Base-by-base conservation (phyloP, 2,797 vertebrate genomes). In the Leptodactylus fallax region DNA sequence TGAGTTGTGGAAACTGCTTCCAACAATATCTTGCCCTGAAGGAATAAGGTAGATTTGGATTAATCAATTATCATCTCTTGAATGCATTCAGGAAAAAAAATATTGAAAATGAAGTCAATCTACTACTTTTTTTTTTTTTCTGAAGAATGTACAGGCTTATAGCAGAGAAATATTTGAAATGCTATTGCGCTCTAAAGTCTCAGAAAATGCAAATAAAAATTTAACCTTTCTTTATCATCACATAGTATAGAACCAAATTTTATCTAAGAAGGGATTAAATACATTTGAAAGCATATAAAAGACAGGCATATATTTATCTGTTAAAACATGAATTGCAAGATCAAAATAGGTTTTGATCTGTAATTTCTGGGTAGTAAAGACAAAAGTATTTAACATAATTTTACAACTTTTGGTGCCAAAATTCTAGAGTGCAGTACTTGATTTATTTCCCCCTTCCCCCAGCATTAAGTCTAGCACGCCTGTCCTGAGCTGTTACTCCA, bases 41-140 rank as follows among this genome's bases (percentile, higher is more conserved):
- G 86, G 58, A 83, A 81, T 55, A 83, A 76, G 56, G 51, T 27
- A 61, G n/a, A 76, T 82, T 87, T 82, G 58, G 47, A 63, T 82
- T 74, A 69, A 87, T 87, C 65, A 87, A 67, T 87, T 72, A 87
- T 80, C 27, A n/a, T 27, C 77, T 80, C 58, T 79, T 80, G 77
- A 80, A 51, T 79, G 63, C 65, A 69, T 71, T 86, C 69, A 45
- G 27, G 55, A 86, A 69, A n/a, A 65, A 45, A 85, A 67, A 69
- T 80, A n/a, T 80, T 36, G 10, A 45, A 23, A 86, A 80, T 80
- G 71, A 53, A 79, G 49, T 77, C 21, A 80, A 80, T 80, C 67
- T 72, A 65, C 56, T 63, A 56, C 51, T 85, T 27, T n/a, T 5
- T 36, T 36, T 36, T 36, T 36, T 36, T 36, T 36, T 78, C 12